Percentiles rank a stretch among this genome's conserved stretches.
phyloP scores from a whole-genome alignment of 2,888 invertebrate species.

The Drepanosiphum platanoidis region DNA sequence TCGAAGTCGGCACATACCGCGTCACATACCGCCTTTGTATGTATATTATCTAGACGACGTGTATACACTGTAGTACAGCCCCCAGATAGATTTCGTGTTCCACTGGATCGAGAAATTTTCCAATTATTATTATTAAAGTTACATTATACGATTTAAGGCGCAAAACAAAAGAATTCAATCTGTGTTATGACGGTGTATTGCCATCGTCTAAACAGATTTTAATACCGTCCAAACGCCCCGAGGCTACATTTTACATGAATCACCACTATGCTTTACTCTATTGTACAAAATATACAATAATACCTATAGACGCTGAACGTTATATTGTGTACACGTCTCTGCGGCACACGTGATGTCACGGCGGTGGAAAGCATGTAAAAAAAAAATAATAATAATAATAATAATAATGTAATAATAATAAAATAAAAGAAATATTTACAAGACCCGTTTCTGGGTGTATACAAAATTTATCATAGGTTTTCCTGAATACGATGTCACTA shows the following conservation, averaged over 20 bases:
- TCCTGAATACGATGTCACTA: not conserved
- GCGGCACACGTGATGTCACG: not conserved
- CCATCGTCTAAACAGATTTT: conserved; percentile 38
- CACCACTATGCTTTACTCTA: conserved; percentile 9
- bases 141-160: not conserved
- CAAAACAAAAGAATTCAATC: conserved; percentile 47
- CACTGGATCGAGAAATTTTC: conserved; percentile 3
- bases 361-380: not conserved
- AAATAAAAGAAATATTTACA: not conserved
- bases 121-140: conserved; percentile 35
- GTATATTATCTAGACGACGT: not conserved
- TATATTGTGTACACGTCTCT: conserved; percentile 24
- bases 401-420: not conserved
- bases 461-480: conserved; percentile 25
- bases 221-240: conserved; percentile 30
- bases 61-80: not conserved
- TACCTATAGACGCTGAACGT: conserved; percentile 25
- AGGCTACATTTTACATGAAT: conserved; percentile 28
- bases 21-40: not conserved
- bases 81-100: not conserved
- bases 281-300: conserved; percentile 25
- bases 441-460: conserved; percentile 28
- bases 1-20: not conserved
- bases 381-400: not conserved
- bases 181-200: not conserved